Percentiles rank a stretch among this genome's conserved stretches.
These are phyloP conservation scores for Sebastes steindachneri DNA, from an alignment of 2,797 vertebrate species.

Conservation along the genomic window DNA sequence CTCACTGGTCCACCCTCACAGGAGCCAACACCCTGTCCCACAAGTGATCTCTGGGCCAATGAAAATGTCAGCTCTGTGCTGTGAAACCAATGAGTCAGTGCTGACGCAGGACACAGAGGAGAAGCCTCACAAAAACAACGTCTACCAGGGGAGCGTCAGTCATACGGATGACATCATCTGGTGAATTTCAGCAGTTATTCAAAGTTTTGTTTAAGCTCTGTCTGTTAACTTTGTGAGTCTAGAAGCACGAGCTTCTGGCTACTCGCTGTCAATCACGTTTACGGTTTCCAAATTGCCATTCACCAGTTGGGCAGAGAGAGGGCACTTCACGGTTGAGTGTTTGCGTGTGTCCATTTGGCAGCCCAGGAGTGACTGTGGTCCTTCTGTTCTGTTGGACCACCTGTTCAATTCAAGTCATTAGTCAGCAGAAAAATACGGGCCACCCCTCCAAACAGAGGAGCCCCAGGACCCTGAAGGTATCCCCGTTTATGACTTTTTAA, in stretches of 20 bases:
- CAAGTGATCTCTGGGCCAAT: constrained; percentile 65
- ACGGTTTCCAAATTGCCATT: constrained; percentile 36
- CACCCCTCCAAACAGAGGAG: constrained; percentile 35
- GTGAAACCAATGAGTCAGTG: constrained; percentile 71
- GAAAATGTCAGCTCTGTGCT: constrained; percentile 70
- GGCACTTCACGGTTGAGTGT: constrained; percentile 1
- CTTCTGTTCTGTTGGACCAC: constrained; percentile 38
- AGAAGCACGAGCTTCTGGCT: constrained; percentile 9
- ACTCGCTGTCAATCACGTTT: constrained; percentile 39
- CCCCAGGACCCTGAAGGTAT: constrained; percentile 66
- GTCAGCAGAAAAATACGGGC: constrained; percentile 70
- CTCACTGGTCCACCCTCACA: constrained; percentile 42
- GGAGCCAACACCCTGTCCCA: constrained; percentile 66
- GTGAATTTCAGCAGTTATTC: constrained; percentile 47
- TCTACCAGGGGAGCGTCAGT: constrained; percentile 22
- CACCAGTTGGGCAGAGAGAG: constrained; percentile 1
- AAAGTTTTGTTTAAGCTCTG: constrained; percentile 35
- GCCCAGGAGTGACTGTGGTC: constrained; percentile 39
- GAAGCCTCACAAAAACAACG: constrained; percentile 8
- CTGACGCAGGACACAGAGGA: constrained; percentile 65
- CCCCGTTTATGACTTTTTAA: constrained; percentile 80
- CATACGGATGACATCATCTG: constrained; percentile 35
- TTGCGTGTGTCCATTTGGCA: constrained; percentile 9
- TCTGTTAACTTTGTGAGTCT: constrained; percentile 20
- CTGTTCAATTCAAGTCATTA: constrained; percentile 60